Conservation (phyloP, 2,888 invertebrate species). For the Monochamus alternatus region DNA sequence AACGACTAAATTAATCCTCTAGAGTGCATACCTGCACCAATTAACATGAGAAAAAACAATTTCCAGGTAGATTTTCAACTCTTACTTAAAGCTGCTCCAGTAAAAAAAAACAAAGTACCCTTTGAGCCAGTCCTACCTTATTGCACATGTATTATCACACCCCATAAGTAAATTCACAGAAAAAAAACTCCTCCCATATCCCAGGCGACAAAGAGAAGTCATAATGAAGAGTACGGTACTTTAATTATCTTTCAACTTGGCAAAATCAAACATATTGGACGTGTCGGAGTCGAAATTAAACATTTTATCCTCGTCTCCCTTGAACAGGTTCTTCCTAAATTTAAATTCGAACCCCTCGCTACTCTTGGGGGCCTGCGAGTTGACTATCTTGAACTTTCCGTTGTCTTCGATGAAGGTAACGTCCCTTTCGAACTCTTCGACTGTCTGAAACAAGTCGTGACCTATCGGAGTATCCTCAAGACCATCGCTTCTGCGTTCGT, state of each 20-base stretch:
- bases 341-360: conserved; percentile 18
- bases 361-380: neutral
- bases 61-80: neutral
- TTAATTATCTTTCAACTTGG: conserved; percentile 26
- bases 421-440: conserved; percentile 20
- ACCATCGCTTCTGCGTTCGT: conserved; percentile 30
- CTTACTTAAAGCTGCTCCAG: too few relatives aligned
- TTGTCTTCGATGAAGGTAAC: conserved; percentile 42
- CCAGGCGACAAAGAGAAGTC: conserved; percentile 1
- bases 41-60: too few relatives aligned
- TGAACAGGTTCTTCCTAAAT: conserved; percentile 38
- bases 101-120: neutral
- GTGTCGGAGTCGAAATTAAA: conserved; percentile 43
- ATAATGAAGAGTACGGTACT: neutral
- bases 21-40: neutral
- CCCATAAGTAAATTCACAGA: neutral
- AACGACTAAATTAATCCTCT: neutral
- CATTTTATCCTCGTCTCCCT: conserved; percentile 31
- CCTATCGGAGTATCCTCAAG: neutral
- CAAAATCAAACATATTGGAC: conserved; percentile 49
- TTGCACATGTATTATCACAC: neutral
- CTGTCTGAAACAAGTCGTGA: neutral
- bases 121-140: neutral
- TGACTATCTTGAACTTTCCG: conserved; percentile 33
- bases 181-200: neutral